Percentiles rank a stretch among this genome's conserved stretches.
Conservation (phyloP, 2,113 vertebrate species). For the Thamnophis sirtalis region DNA sequence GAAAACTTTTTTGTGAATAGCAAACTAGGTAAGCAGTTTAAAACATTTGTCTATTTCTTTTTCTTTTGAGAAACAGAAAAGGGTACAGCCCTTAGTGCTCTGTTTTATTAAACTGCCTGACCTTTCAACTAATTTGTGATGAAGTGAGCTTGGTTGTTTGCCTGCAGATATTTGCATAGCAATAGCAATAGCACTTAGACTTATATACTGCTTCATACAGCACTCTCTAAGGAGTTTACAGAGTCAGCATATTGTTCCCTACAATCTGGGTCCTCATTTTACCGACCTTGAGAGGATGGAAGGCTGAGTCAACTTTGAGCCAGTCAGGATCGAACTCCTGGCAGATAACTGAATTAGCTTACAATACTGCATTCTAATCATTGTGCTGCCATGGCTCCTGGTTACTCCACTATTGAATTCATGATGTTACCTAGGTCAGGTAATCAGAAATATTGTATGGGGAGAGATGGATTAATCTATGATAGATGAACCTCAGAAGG, state of each 20-base stretch:
- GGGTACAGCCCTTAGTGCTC: not conserved
- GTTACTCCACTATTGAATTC: not conserved
- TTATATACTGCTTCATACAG: too few relatives aligned
- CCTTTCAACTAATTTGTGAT: too few relatives aligned
- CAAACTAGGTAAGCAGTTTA: not conserved
- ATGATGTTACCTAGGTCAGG: not conserved
- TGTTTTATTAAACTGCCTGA: not conserved
- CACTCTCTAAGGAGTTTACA: too few relatives aligned
- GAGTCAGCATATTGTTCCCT: too few relatives aligned
- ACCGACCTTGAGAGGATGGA: too few relatives aligned
- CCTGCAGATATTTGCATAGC: not conserved
- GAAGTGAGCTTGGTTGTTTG: not conserved
- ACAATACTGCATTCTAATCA: too few relatives aligned
- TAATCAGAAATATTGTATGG: not conserved
- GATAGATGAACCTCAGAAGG: not conserved
- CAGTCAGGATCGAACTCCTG: too few relatives aligned
- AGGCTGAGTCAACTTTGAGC: too few relatives aligned
- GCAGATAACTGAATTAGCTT: too few relatives aligned
- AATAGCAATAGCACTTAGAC: too few relatives aligned
- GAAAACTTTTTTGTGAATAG: not conserved
- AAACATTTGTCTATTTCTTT: not conserved
- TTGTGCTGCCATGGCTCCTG: too few relatives aligned
- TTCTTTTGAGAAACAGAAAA: not conserved
- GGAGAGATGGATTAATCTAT: not conserved
- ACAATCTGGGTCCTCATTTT: too few relatives aligned